A percentile compares a stretch with the other conserved stretches of the same genome.
Conservation (phyloP, 2,797 vertebrate species). For the Galagoides demidoff region DNA sequence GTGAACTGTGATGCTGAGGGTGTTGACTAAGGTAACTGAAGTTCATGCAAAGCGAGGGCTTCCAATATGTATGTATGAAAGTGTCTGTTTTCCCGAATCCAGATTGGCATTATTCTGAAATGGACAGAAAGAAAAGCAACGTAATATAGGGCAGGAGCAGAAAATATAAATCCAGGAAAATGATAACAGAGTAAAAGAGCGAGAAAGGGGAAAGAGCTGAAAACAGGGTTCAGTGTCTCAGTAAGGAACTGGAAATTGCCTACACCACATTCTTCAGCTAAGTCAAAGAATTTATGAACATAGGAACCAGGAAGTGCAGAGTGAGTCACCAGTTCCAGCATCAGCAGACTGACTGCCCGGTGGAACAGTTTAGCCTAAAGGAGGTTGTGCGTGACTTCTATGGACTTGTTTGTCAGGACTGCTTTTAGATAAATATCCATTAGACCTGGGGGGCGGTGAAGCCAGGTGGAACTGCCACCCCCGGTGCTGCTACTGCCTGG, state of each 20-base stretch:
- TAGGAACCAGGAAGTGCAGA: neutral
- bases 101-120: constrained; percentile 13
- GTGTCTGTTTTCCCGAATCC: neutral
- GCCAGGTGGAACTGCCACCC: neutral
- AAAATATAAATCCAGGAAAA: neutral
- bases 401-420: neutral
- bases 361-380: neutral
- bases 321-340: neutral
- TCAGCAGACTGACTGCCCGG: neutral
- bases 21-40: neutral
- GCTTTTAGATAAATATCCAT: neutral
- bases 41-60: neutral
- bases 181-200: neutral
- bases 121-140: neutral
- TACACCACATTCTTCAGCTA: neutral
- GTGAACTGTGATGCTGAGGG: neutral
- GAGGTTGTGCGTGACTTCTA: neutral
- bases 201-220: neutral
- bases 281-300: neutral
- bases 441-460: neutral
- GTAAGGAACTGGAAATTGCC: neutral
- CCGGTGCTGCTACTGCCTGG: neutral
- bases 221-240: neutral
- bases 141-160: neutral
- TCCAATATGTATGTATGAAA: neutral